Percentiles rank a stretch among this genome's conserved stretches.
Evolutionary conservation across 2,797 vertebrate genomes (phyloP).

Genomic region (Champsocephalus gunnari): DNA sequence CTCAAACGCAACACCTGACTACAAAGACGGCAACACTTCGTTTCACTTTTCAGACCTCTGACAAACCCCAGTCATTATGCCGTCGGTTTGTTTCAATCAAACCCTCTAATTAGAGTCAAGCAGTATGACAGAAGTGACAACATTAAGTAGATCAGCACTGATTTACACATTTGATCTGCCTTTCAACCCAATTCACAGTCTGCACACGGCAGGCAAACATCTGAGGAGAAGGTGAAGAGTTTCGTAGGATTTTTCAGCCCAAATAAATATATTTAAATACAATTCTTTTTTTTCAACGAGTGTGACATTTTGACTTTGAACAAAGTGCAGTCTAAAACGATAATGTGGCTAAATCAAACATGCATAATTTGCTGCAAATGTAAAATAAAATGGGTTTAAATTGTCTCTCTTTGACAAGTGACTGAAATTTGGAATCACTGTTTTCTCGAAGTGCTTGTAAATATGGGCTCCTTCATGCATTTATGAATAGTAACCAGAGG

Average conservation of each 20-base stretch:
- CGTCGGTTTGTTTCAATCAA: constrained; percentile 52
- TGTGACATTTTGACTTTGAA: no score
- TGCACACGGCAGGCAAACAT: constrained; percentile 2
- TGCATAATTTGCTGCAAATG: no score
- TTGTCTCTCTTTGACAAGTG: no score
- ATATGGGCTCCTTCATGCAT: no score
- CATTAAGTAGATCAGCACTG: constrained; percentile 43
- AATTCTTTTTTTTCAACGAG: no score
- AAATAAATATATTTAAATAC: no score
- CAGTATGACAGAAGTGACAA: constrained; percentile 40
- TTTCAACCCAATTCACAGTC: constrained; percentile 35
- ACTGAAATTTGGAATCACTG: no score
- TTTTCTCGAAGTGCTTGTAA: no score
- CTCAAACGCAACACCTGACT: constrained; percentile 35
- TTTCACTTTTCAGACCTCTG: constrained; percentile 37
- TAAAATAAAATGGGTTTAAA: no score
- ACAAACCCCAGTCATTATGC: constrained; percentile 37
- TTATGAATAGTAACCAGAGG: no score
- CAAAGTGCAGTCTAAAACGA: no score
- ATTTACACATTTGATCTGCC: constrained; percentile 50
- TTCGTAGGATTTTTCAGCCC: constrained; percentile 6
- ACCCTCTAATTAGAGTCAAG: constrained; percentile 43
- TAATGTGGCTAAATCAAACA: no score
- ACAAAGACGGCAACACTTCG: constrained; percentile 20
- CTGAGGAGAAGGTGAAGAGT: constrained; percentile 19